Percentiles rank a stretch among this genome's conserved stretches.
Conservation (phyloP, 2,797 vertebrate genomes). For the Hephaestus fuliginosus region DNA sequence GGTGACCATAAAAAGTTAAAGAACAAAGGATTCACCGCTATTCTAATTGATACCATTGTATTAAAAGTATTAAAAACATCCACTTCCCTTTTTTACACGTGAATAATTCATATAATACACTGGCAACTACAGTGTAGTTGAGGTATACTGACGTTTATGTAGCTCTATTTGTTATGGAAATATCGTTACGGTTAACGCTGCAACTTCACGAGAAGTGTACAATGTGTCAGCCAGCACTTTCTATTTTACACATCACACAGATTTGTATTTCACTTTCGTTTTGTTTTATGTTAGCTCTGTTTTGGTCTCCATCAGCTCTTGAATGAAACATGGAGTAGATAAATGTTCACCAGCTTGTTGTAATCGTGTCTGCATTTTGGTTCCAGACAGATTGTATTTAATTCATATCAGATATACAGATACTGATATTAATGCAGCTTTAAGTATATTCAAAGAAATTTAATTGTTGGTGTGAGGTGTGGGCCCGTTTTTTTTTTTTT, state of each 20-base stretch:
- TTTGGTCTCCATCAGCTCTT: no score
- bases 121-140: background rate
- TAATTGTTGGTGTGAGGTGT: background rate
- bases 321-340: no score
- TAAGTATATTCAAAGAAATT: background rate
- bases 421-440: background rate
- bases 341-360: background rate
- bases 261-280: no score
- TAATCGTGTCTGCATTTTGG: background rate
- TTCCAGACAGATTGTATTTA: background rate
- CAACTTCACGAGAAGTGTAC: no score
- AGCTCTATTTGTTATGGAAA: background rate
- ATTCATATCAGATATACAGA: background rate
- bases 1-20: background rate
- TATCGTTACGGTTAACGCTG: background rate
- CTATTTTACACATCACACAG: background rate
- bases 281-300: no score
- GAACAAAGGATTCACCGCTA: conserved; percentile 6
- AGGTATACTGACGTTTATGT: background rate
- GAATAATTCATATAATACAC: background rate
- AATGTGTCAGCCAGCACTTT: background rate
- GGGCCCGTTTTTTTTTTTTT: no score
- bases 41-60: conserved; percentile 1
- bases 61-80: background rate
- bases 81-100: background rate